Evolutionary conservation across 1,140 invertebrate species (phyloP), one percentile per base, ranked within the genome.

Genomic region (Lordiphosa mommai): DNA sequence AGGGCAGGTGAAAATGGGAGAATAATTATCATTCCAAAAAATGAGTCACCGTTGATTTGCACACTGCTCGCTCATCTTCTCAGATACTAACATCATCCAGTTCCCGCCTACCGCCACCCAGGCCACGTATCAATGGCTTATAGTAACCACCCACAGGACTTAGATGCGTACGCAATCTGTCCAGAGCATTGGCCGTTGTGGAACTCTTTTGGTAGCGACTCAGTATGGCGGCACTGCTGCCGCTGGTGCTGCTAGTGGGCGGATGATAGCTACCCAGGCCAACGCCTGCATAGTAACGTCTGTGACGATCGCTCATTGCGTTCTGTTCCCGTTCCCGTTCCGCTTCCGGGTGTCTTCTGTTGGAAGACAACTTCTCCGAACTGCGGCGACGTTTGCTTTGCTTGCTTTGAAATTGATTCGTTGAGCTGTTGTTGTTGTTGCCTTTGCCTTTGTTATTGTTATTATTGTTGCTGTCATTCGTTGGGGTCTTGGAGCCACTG

Each of bases 131-230:
- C 5, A 88, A 20, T 2, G 88, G 88, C 57, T 89, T 89, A 44
- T 89, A 89, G 65, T 89, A 89, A n/a, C 73, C 57, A 7, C 67
- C 56, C 27, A 89, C 76, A 10, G 88, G 88, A 44, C 88, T 89
- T n/a, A 89, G 52, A 70, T 88, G 86, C 34, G 77, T 79, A 9
- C 87, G 85, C 56, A 89, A 47, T 43, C 88, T 77, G 77, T 87
- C 86, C 29, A 88, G 63, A n/a, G 88, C 85, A 29, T 58, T 84
- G 16, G 86, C 82, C 20, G 85, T 72, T 5, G 87, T 88, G 10
- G 76, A 74, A 53, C 86, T 88, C 65, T 88, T 88, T 40, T 88
- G 86, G 30, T 88, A 88, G 53, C 86, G 80, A 13, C 44, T 27
- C 56, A 71, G 12, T 16, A 70, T 46, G 4, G 68, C 41, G 7